Conservation (phyloP, 1,140 invertebrate species). For the Dendrolimus kikuchii region DNA sequence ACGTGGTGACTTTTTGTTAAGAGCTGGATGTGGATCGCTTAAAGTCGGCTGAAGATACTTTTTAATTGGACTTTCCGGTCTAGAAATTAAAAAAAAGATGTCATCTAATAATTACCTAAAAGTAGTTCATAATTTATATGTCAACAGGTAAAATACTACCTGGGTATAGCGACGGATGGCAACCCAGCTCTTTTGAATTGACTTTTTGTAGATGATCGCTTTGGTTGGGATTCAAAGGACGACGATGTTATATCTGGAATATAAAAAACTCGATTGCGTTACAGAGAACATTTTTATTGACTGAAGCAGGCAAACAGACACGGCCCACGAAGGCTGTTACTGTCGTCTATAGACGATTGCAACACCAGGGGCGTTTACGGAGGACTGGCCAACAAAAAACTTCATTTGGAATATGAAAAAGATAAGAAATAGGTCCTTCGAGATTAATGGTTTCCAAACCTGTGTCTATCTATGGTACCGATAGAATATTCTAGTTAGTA, state of each 20-base stretch:
- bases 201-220: slow-evolving; percentile 47
- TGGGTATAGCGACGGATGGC: slow-evolving; percentile 46
- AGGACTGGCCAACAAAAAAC: no score
- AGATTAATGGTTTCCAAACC: no score
- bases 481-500: no score
- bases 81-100: slow-evolving; percentile 38
- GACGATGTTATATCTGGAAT: slow-evolving; percentile 39
- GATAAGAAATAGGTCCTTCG: no score
- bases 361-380: no score
- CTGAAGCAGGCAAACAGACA: no score
- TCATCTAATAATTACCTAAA: background rate
- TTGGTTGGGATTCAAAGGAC: slow-evolving; percentile 48
- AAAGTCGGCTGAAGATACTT: slow-evolving; percentile 91
- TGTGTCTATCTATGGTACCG: no score
- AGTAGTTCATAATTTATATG: no score
- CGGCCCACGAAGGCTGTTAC: no score
- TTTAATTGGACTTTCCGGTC: slow-evolving; percentile 86
- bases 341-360: no score
- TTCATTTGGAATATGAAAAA: no score
- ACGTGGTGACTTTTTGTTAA: slow-evolving; percentile 82
- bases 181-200: slow-evolving; percentile 51
- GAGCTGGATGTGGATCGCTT: slow-evolving; percentile 85
- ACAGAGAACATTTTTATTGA: background rate
- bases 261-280: slow-evolving; percentile 1
- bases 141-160: slow-evolving; percentile 24